Base-by-base conservation (phyloP, 2,113 vertebrate genomes). In the Copsychus sechellarum region DNA sequence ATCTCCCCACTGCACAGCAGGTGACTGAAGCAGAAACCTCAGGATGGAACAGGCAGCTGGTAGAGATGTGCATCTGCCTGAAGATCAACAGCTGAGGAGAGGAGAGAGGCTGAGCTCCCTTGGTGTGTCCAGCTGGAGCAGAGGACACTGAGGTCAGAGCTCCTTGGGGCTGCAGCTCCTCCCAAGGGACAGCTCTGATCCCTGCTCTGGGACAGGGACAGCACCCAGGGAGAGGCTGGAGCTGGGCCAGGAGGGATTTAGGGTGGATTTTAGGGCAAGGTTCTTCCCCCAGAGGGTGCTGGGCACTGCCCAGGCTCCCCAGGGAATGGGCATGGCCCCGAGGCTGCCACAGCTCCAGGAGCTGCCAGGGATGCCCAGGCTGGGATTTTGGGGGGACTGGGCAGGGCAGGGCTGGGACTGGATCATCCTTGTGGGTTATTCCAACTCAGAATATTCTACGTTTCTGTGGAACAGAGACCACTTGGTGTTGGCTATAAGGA, bases 181-280 rank as follows among this genome's bases (percentile, higher is more conserved):
- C n/a, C 29, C 0, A 0, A 26, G 38, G 72, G 45, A 0, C 62
- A 77, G 53, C 47, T 38, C 84, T 0, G 0, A 40, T 3, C 47
- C 45, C 56, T 71, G 65, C 45, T 50, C 42, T 11, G 65, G 4
- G 1, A 19, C 50, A 72, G 34, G 24, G 31, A 10, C 67, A 73
- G 67, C 0, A 19, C 1, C 38, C 34, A 45, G 34, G 21, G 64
- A 42, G 13, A 0, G 0, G 31, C 77, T 73, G 86, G 26, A n/a
- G 77, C 43, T 73, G 76, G 0, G 2, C 31, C 31, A 53, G 60
- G 38, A 1, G 2, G 0, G 38, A 36, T 26, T 42, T 6, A 26
- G 51, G 38, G 0, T 33, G 70, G 38, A 6, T 11, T 25, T 71
- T 8, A 43, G 50, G 29, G 6, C 0, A 50, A 77, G 22, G 62